Conservation (phyloP, 2,113 vertebrate species). For the Engraulis encrasicolus region DNA sequence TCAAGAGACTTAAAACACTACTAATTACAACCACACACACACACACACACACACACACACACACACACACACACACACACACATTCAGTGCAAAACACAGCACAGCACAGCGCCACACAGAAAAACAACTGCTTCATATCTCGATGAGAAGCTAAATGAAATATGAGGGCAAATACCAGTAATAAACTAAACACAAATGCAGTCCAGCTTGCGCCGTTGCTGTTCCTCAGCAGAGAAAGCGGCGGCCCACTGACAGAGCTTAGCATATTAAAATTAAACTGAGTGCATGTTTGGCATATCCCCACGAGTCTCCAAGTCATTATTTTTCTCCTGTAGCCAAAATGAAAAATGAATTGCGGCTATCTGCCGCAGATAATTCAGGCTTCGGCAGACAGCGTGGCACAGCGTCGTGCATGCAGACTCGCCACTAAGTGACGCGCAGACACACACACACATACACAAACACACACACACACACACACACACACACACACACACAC, state of each 20-base stretch:
- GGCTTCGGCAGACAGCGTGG: not conserved
- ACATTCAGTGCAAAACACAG: too few relatives aligned
- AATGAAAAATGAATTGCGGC: conserved; percentile 6
- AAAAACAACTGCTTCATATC: not conserved
- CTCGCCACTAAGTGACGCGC: too few relatives aligned
- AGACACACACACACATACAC: not conserved
- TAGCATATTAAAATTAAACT: conserved; percentile 15
- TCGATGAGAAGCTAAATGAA: not conserved
- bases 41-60: not conserved
- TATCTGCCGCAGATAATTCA: conserved; percentile 6
- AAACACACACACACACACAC: not conserved
- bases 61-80: not conserved
- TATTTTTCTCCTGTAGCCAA: conserved; percentile 9
- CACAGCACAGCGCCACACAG: too few relatives aligned
- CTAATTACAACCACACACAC: not conserved
- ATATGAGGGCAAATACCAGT: not conserved
- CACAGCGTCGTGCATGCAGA: not conserved
- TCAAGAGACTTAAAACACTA: too few relatives aligned
- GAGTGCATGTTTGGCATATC: conserved; percentile 15
- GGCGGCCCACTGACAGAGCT: not conserved
- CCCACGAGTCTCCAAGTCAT: conserved; percentile 17
- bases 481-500: not conserved
- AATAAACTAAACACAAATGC: not conserved
- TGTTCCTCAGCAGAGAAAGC: not conserved
- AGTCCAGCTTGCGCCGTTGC: not conserved